Percentiles rank a stretch among this genome's conserved stretches.
Conservation (phyloP, 2,797 vertebrate species). For the Carcharodon carcharias region DNA sequence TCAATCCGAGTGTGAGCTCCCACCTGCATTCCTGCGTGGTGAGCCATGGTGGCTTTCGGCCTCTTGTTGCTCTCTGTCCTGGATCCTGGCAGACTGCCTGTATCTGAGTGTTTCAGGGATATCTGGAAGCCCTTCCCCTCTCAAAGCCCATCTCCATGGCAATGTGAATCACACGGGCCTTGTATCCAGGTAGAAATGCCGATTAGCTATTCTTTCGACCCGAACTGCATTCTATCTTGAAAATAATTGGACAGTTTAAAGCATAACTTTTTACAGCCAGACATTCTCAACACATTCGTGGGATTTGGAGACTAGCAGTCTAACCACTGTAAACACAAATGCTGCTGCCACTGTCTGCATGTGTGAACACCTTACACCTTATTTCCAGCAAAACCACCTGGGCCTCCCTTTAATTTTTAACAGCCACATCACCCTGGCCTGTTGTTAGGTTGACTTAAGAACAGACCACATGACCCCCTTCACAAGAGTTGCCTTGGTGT, state of each 20-base stretch:
- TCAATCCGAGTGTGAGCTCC: no score
- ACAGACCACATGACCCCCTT: no score
- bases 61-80: no score
- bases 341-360: neutral
- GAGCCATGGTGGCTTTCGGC: no score
- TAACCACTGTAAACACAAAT: neutral
- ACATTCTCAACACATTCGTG: neutral
- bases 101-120: no score
- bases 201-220: neutral
- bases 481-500: no score
- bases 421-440: neutral
- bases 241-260: neutral
- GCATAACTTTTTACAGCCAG: neutral
- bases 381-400: no score
- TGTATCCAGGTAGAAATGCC: neutral
- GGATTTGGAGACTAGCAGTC: neutral
- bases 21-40: no score
- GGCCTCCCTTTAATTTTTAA: no score
- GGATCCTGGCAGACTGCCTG: no score
- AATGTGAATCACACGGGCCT: neutral
- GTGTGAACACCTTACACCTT: neutral
- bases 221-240: neutral
- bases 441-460: neutral
- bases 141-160: neutral
- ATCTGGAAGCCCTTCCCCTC: no score